These are phyloP conservation scores for Mus caroli DNA, from an alignment of 2,797 vertebrate species.

Conservation along the genomic window DNA sequence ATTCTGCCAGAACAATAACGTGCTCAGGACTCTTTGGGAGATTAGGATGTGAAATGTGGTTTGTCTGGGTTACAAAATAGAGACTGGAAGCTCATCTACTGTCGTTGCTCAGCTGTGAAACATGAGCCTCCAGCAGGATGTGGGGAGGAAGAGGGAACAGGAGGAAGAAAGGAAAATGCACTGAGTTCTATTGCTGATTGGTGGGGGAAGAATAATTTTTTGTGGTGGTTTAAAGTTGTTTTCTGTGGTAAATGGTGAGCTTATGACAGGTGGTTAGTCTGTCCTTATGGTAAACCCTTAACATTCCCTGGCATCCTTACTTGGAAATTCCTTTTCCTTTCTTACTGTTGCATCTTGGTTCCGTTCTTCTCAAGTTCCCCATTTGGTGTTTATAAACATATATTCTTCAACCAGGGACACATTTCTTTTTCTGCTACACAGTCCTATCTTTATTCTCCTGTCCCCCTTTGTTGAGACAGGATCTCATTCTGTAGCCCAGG, in stretches of 20 bases:
- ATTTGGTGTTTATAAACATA: conserved; percentile 26
- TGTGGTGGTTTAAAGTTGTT: background rate
- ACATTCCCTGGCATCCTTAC: background rate
- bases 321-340: conserved; percentile 38
- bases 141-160: background rate
- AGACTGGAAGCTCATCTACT: background rate
- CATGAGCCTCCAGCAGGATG: background rate
- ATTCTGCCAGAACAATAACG: background rate
- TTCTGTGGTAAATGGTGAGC: background rate
- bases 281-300: background rate
- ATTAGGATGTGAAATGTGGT: background rate
- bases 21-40: background rate
- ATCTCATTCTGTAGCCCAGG: background rate
- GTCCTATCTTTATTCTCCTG: background rate
- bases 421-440: background rate
- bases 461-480: background rate
- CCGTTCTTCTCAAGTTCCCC: background rate
- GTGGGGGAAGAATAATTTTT: background rate
- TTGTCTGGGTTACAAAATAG: background rate
- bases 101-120: background rate
- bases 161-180: background rate
- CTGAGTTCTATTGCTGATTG: background rate
- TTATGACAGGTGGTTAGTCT: conserved; percentile 33
- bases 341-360: background rate
- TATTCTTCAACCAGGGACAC: background rate